Percentiles rank a stretch among this genome's conserved stretches.
These are phyloP conservation scores for Lymantria dispar DNA, from an alignment of 2,888 invertebrate genomes.

Conservation along the genomic window DNA sequence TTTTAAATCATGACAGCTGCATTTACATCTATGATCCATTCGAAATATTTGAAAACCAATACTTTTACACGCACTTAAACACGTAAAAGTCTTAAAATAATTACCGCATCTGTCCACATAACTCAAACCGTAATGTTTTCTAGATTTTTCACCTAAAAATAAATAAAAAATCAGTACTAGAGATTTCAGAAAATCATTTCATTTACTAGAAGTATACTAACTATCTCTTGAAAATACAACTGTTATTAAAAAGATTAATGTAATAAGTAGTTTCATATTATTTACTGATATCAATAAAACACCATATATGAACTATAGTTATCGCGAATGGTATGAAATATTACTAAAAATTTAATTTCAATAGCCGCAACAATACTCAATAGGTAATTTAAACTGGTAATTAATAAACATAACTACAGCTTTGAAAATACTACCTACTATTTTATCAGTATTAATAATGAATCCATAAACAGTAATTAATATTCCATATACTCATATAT, in stretches of 20 bases:
- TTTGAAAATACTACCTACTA: too few relatives aligned
- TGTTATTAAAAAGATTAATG: constrained; percentile 23
- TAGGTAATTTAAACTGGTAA: background rate
- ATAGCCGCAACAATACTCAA: background rate
- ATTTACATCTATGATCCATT: constrained; percentile 50
- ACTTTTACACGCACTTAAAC: constrained; percentile 62
- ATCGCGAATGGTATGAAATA: background rate
- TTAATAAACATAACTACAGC: too few relatives aligned
- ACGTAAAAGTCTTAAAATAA: constrained; percentile 56
- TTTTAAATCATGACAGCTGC: constrained; percentile 59
- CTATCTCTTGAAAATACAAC: constrained; percentile 23
- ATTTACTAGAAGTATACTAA: constrained; percentile 15
- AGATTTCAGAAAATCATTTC: background rate
- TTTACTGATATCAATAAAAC: background rate
- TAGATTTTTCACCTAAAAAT: constrained; percentile 36
- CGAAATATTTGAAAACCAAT: constrained; percentile 57
- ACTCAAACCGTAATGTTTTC: constrained; percentile 63
- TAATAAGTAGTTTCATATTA: constrained; percentile 27
- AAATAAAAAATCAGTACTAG: background rate
- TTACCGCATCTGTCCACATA: constrained; percentile 45
- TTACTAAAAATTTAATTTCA: background rate
- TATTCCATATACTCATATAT: too few relatives aligned
- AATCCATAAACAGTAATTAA: too few relatives aligned
- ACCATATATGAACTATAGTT: background rate
- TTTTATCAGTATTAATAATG: too few relatives aligned